Conservation (phyloP, 53 echinoderm and acorn worm species). For the Patiria pectinifera region DNA sequence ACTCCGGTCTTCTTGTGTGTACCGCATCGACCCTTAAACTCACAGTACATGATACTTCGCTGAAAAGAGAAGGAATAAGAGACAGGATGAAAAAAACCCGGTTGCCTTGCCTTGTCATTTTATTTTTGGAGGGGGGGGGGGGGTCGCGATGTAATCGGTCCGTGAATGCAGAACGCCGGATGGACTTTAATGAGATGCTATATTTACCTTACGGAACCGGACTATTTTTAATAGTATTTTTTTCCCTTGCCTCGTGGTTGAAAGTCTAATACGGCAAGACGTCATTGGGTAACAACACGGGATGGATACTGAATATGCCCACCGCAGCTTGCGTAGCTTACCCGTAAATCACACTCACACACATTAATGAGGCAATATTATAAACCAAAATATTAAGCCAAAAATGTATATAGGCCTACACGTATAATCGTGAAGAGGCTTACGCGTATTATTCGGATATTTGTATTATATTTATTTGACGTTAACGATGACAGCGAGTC, state of each 20-base stretch:
- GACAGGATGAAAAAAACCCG: not conserved
- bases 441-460: no score
- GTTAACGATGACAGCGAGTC: no score
- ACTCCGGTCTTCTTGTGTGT: constrained; percentile 31
- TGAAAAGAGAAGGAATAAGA: not conserved
- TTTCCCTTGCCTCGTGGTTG: not conserved
- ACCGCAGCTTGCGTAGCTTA: not conserved
- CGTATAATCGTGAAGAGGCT: no score
- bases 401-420: no score
- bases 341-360: not conserved
- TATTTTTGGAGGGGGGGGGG: not conserved
- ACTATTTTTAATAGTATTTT: constrained; percentile 4
- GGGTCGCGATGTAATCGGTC: not conserved
- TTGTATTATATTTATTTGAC: no score
- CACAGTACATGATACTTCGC: constrained; percentile 36
- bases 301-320: not conserved
- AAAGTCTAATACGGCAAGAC: not conserved
- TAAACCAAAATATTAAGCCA: not conserved
- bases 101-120: not conserved
- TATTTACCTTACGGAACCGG: constrained; percentile 41
- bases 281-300: constrained; percentile 7
- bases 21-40: constrained; percentile 53
- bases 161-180: constrained; percentile 27
- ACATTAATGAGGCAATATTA: not conserved
- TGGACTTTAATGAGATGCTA: constrained; percentile 47